phyloP scores from a whole-genome alignment of 1,140 invertebrate genomes.

The Halesus radiatus region DNA sequence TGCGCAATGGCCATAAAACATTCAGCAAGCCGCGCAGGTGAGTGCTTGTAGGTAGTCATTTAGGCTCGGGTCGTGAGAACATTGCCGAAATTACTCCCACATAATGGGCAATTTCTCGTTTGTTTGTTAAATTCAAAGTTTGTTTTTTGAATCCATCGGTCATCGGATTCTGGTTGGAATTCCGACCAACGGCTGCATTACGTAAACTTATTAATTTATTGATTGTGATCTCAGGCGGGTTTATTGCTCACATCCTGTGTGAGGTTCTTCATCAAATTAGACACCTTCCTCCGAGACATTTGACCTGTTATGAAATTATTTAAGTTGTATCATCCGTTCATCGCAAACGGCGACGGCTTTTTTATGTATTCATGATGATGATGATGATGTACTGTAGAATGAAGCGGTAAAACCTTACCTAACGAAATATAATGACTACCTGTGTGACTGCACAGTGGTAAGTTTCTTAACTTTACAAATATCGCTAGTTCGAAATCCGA shows the following conservation, averaged over 20 bases:
- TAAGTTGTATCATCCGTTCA: too few species aligned
- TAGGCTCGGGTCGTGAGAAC: constrained; percentile 10
- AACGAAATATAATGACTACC: too few species aligned
- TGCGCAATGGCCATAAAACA: constrained; percentile 11
- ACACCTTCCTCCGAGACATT: too few species aligned
- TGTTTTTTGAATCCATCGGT: background rate
- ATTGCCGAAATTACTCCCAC: constrained; percentile 17
- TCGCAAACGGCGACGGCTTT: too few species aligned
- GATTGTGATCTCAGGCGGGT: background rate
- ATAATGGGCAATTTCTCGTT: background rate
- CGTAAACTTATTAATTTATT: background rate
- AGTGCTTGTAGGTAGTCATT: background rate
- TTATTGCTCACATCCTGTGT: constrained; percentile 2
- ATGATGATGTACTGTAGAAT: too few species aligned
- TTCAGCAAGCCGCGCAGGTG: background rate
- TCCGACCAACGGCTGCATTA: background rate
- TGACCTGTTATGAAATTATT: too few species aligned
- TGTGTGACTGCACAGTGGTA: too few species aligned
- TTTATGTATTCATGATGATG: too few species aligned
- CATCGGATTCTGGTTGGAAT: background rate
- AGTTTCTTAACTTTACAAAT: too few species aligned
- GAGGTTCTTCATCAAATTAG: background rate
- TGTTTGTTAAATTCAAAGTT: background rate
- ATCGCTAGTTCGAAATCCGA: too few species aligned
- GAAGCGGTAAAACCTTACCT: too few species aligned